Evolutionary conservation across 2,797 vertebrate genomes (phyloP).

Genomic region (Australoheros facetus): DNA sequence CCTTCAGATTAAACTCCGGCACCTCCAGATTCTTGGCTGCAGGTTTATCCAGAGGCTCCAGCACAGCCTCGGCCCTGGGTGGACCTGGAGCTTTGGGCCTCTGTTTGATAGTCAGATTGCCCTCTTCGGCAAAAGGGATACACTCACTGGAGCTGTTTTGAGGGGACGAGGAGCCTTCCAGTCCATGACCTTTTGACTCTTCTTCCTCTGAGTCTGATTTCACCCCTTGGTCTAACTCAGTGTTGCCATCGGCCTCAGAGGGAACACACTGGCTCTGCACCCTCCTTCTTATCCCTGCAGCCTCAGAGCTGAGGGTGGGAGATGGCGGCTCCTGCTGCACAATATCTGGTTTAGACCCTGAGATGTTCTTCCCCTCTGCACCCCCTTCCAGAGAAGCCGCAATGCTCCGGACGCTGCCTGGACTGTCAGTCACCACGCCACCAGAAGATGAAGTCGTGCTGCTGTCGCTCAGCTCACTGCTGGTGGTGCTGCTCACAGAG

Average conservation of each 20-base stretch:
- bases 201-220: conserved; percentile 87
- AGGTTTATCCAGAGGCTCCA: conserved; percentile 54
- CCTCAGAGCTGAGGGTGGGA: conserved; percentile 26
- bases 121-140: conserved; percentile 96
- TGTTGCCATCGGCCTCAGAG: not conserved
- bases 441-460: conserved; percentile 32
- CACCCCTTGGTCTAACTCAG: conserved; percentile 33
- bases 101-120: conserved; percentile 97
- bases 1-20: conserved; percentile 92
- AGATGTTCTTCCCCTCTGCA: conserved; percentile 10
- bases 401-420: conserved; percentile 74
- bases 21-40: conserved; percentile 51
- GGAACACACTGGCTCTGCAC: conserved; percentile 83
- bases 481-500: conserved; percentile 83
- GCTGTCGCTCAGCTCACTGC: conserved; percentile 68
- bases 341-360: conserved; percentile 4
- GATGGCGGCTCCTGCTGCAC: not conserved
- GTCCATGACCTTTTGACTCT: conserved; percentile 17
- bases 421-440: conserved; percentile 44
- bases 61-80: conserved; percentile 61
- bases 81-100: conserved; percentile 86
- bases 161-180: conserved; percentile 77
- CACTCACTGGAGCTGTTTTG: conserved; percentile 95
- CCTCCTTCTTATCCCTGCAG: conserved; percentile 71
- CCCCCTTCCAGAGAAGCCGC: conserved; percentile 71